Conservation (phyloP, 2,888 invertebrate genomes). For the Pristionchus arcanus region DNA sequence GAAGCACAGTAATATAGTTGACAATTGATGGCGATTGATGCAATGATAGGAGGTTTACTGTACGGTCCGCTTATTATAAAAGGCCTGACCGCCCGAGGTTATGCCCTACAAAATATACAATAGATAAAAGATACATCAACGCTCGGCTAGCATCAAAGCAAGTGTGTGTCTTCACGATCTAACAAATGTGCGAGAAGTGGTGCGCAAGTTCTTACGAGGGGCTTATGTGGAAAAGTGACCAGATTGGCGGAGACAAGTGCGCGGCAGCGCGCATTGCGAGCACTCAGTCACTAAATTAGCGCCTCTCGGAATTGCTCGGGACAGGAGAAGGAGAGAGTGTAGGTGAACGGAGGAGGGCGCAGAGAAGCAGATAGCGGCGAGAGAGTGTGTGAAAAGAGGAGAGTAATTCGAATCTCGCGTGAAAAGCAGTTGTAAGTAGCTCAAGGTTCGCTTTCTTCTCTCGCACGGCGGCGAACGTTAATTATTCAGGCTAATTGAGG, state of each 20-base stretch:
- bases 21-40: too few species aligned
- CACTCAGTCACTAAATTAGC: slow-evolving; percentile 27
- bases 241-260: slow-evolving; percentile 28
- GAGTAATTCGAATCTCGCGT: slow-evolving; percentile 31
- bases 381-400: slow-evolving; percentile 41
- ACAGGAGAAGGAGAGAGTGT: neutral
- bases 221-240: neutral
- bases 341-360: neutral
- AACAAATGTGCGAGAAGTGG: slow-evolving; percentile 13
- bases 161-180: neutral
- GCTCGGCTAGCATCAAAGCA: too few species aligned
- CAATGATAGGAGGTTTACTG: too few species aligned
- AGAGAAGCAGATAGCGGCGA: slow-evolving; percentile 31
- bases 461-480: slow-evolving; percentile 24
- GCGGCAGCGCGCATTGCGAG: neutral
- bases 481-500: slow-evolving; percentile 17
- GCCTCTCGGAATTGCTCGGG: slow-evolving; percentile 10
- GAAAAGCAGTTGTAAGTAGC: slow-evolving; percentile 42
- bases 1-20: too few species aligned
- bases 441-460: slow-evolving; percentile 33
- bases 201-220: neutral
- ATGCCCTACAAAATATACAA: too few species aligned
- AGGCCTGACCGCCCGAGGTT: too few species aligned
- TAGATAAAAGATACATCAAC: too few species aligned
- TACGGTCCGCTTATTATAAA: too few species aligned